Base-by-base conservation (phyloP, 2,888 invertebrate genomes). In the Xylota segnis region DNA sequence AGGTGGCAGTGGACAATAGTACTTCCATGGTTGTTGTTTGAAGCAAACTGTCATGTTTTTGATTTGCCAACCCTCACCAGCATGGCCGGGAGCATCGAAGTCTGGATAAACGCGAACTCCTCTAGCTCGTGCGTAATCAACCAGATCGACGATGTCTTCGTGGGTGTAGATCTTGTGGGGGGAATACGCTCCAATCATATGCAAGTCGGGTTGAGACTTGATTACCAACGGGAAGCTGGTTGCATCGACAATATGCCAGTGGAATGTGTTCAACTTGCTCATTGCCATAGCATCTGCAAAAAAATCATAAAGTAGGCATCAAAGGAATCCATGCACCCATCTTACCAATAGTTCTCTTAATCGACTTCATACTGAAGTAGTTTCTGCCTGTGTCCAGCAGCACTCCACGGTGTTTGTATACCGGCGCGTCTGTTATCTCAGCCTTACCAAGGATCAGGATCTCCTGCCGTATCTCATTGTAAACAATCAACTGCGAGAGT, bases 221-320 rank as follows among this genome's bases (percentile, higher is more conserved):
- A 96, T 95, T 70, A 95, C 95, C 89, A 96, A 96, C 0, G 98
- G 98, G 91, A 98, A 98, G 88, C 97, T 97, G 88, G 98, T 97
- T 50, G 96, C 96, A 91, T 98, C 98, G 0, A 96, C 96, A 66
- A 97, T 95, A 89, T 96, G 96, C 98, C 98, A 98, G 90, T 98
- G 98, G 93, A 98, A 96, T 0, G 96, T 96, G 90, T 98, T 98
- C 89, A 98, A 90, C 91, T 98, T 98, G 54, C 96, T 96, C 89
- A 95, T 94, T 0, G 96, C 95, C 97, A 98, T 97, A 0, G 94
- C 97, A 88, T 97, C 97, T 94, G 47, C 27, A 63, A 9, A 10
- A 2, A 37, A 23, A 56, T 18, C 54, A n/a, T 9, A 12, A 12
- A 70, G 10, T 27, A 5, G 3, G 23, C 23, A 23, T 23, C 23